Evolutionary conservation across 2,797 vertebrate genomes (phyloP).

Genomic region (Myotis findleyi): DNA sequence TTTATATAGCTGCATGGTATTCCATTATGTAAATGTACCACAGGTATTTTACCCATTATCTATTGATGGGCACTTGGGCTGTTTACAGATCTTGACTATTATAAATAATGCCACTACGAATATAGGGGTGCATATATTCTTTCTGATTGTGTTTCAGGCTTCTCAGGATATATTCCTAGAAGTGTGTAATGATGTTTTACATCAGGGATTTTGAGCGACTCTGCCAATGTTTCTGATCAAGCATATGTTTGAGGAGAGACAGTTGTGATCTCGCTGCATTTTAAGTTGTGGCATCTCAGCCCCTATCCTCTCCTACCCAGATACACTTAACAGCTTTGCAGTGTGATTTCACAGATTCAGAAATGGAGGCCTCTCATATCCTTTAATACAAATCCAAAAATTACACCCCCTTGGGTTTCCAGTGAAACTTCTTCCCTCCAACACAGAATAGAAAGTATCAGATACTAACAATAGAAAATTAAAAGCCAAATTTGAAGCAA

Average conservation of each 20-base stretch:
- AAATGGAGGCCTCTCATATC: conserved; percentile 67
- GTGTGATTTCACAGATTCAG: conserved; percentile 61
- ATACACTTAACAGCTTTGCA: conserved; percentile 69
- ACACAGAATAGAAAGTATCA: conserved; percentile 74
- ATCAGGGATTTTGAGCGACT: conserved; percentile 61
- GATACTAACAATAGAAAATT: conserved; percentile 81
- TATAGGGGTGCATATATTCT: too few relatives aligned
- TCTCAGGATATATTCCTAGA: too few relatives aligned
- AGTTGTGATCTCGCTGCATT: conserved; percentile 73
- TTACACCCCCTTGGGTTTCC: conserved; percentile 56
- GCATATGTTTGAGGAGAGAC: conserved; percentile 72
- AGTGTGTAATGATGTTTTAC: conserved; percentile 50
- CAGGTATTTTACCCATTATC: too few relatives aligned
- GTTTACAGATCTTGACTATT: too few relatives aligned
- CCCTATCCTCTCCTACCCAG: conserved; percentile 26
- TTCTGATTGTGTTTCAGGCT: too few relatives aligned
- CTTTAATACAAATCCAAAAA: conserved; percentile 70
- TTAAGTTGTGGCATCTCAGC: conserved; percentile 72
- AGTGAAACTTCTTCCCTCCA: conserved; percentile 63
- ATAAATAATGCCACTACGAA: too few relatives aligned
- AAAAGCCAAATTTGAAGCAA: conserved; percentile 79
- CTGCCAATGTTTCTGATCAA: conserved; percentile 82
- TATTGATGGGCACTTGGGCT: too few relatives aligned
- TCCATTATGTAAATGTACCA: too few relatives aligned
- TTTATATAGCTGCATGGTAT: too few relatives aligned